Conservation (phyloP, 1,140 invertebrate species). For the Listronotus bonariensis region DNA sequence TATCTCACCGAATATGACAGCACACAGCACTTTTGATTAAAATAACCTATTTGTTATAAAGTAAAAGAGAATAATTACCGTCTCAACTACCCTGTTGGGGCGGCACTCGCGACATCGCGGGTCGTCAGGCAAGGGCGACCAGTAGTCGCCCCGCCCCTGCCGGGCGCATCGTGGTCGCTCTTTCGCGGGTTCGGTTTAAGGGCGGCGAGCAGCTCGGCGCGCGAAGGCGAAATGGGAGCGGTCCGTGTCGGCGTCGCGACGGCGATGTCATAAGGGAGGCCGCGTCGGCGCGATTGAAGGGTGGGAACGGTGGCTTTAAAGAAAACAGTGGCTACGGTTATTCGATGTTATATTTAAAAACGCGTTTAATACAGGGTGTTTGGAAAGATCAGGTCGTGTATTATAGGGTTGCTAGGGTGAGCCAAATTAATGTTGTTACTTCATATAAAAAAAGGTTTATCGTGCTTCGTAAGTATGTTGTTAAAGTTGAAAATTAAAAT, state of each 20-base stretch:
- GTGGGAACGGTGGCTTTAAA: slow-evolving; percentile 7
- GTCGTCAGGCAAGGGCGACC: slow-evolving; percentile 36
- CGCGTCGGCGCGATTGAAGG: slow-evolving; percentile 27
- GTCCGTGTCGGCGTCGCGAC: slow-evolving; percentile 22
- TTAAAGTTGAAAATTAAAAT: too few relatives aligned
- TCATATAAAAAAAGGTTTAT: too few relatives aligned
- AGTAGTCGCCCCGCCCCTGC: slow-evolving; percentile 34
- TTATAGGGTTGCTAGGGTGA: too few relatives aligned
- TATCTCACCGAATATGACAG: background rate
- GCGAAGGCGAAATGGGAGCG: slow-evolving; percentile 38
- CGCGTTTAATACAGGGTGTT: too few relatives aligned
- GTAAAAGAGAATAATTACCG: slow-evolving; percentile 20
- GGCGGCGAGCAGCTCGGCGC: slow-evolving; percentile 29
- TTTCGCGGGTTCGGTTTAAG: slow-evolving; percentile 14
- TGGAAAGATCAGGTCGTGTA: too few relatives aligned
- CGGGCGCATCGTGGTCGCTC: slow-evolving; percentile 37
- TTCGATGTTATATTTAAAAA: too few relatives aligned
- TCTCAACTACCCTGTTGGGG: slow-evolving; percentile 25
- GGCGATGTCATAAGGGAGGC: slow-evolving; percentile 23
- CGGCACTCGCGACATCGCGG: slow-evolving; percentile 36
- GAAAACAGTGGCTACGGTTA: too few relatives aligned
- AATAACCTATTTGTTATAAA: background rate
- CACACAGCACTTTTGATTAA: background rate
- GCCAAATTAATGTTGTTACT: too few relatives aligned
- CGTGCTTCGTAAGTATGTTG: too few relatives aligned